phyloP scores from a whole-genome alignment of 2,888 invertebrate species.

The Ferrisia virgata region DNA sequence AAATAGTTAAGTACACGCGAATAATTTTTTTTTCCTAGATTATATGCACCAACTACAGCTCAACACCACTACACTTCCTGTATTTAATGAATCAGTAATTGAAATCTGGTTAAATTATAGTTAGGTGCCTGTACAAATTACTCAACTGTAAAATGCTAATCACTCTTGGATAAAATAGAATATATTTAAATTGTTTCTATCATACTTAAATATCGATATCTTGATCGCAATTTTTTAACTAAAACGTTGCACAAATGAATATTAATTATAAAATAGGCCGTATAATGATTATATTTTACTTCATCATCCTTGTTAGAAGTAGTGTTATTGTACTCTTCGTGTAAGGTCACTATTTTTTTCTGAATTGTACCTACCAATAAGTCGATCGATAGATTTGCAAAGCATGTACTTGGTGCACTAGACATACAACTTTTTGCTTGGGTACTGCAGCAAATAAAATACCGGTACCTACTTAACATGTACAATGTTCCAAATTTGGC shows the following conservation, averaged over 20 bases:
- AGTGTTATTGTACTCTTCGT: not conserved
- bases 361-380: too few species aligned
- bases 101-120: not conserved
- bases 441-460: not conserved
- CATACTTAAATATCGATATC: not conserved
- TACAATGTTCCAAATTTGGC: not conserved
- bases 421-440: not conserved
- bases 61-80: not conserved
- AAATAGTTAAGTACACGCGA: too few species aligned
- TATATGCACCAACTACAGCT: not conserved
- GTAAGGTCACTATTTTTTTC: not conserved
- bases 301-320: not conserved
- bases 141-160: not conserved
- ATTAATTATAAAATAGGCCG: not conserved
- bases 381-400: too few species aligned
- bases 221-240: not conserved
- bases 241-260: not conserved
- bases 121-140: not conserved
- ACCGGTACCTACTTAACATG: not conserved
- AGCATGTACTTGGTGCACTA: not conserved
- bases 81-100: not conserved
- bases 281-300: not conserved
- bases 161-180: not conserved
- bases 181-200: not conserved
- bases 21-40: too few species aligned